These are phyloP conservation scores for Ascidia mentula DNA, from an alignment of 23 tunicate genomes.

Conservation along the genomic window DNA sequence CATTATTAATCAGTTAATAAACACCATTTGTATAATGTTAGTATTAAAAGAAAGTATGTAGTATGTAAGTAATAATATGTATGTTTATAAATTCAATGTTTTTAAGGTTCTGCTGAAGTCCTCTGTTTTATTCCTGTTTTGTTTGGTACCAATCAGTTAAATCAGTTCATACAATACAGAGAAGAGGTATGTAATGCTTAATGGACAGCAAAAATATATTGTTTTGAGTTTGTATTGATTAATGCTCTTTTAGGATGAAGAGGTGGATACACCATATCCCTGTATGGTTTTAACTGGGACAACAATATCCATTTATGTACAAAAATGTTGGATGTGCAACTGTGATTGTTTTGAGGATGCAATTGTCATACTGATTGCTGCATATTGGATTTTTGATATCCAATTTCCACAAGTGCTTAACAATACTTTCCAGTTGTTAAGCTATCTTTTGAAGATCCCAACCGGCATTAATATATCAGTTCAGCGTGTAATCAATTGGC, in stretches of 20 bases:
- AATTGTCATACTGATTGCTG: not conserved
- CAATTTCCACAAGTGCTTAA: constrained; percentile 5
- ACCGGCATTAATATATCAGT: constrained; percentile 2
- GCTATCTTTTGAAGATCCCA: constrained; percentile 7
- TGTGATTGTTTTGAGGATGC: constrained; percentile 7
- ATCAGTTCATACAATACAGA: too few relatives aligned
- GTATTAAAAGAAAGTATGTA: not conserved
- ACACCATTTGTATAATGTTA: not conserved
- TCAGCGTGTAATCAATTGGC: constrained; percentile 6
- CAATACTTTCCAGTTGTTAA: not conserved
- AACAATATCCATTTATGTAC: constrained; percentile 6
- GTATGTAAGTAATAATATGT: not conserved
- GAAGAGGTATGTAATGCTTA: too few relatives aligned
- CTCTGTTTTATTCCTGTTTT: not conserved
- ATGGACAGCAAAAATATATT: not conserved
- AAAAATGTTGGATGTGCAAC: constrained; percentile 5
- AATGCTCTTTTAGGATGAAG: constrained; percentile 12
- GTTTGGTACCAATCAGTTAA: too few relatives aligned
- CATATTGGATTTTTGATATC: constrained; percentile 3
- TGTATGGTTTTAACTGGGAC: constrained; percentile 6
- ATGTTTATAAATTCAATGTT: not conserved
- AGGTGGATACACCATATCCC: not conserved
- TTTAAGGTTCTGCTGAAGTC: constrained; percentile 6
- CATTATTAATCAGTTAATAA: not conserved
- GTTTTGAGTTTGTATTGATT: constrained; percentile 3